Base-by-base conservation (phyloP, 2,113 vertebrate species). In the Carassius auratus region DNA sequence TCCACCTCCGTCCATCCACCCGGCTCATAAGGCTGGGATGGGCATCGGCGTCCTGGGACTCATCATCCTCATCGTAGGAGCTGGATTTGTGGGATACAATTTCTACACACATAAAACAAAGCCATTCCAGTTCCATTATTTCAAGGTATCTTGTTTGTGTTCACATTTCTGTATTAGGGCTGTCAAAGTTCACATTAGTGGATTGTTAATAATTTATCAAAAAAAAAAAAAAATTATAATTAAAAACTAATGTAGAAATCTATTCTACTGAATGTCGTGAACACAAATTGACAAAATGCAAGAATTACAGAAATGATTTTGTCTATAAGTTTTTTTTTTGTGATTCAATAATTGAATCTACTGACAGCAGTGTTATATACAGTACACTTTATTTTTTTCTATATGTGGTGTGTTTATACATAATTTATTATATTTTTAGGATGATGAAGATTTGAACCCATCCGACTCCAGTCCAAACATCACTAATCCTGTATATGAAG, bases 101-200 rank as follows among this genome's bases (percentile, higher is more conserved):
- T 99, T 98, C 87, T 95, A 97, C 90, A 94, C 91, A 76, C 94
- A 95, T 76, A 96, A 90, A 82, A 90, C 87, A 71, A 96, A 94
- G 89, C 93, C 91, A 4, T 93, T 92, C 30, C 90, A 90, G 80
- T 99, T 98, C 92, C 96, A 95, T 86, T 96, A 95, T 87, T 98
- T 99, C 90, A 95, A 96, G 96, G 98, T 97, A 78, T 7, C 21
- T 61, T 33, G 17, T 9, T 45, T 45, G 42, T 45, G 42, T 2
- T 45, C 42, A 0, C 13, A 0, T 45, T 66, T 86, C 38, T 19
- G 8, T 81, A 12, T 74, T 8, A 61, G 9, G 8, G 68, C 33
- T 12, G 17, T 71, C 19, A 59, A 10, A 71, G 66, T 38, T 21
- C 3, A 71, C 66, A 69, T 36, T 38, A 38, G 36, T 10, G 33